Evolutionary conservation across 2,797 vertebrate species (phyloP), one percentile per base, ranked within the genome.

Genomic region (Anableps anableps): DNA sequence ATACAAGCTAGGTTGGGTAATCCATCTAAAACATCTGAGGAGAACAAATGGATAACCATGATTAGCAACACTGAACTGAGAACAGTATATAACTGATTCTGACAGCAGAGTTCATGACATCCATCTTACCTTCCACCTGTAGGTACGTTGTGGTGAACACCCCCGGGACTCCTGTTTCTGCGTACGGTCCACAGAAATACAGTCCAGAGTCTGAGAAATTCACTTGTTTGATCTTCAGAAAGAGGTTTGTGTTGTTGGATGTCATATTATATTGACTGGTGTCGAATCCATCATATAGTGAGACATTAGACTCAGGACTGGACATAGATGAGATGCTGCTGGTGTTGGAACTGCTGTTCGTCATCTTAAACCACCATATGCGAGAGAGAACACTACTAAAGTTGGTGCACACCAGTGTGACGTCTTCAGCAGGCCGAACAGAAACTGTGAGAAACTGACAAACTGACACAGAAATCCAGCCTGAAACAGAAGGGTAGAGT

Each of bases 361-460:
- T 2, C 26, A 80, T 17, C 71, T 70, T 84, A 58, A 80, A 92
- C 89, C 89, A 92, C 50, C n/a, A 51, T 2, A 75, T 29, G 38
- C 60, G 9, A 68, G 71, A 43, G 0, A 0, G 0, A 3, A 6
- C 0, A 11, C 0, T 55, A 23, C 82, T 76, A 0, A 74, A 51
- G 60, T 84, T 87, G 36, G 50, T 19, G 75, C 85, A 88, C 10
- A 31, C 26, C 74, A 91, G 38, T 16, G 74, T 86, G 45, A 83
- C 82, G 16, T 84, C 70, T 58, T 72, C n/a, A 80, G 77, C 77
- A n/a, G 55, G 31, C 0, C 60, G 41, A 23, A 76, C 81, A 31
- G 29, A 29, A 43, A 81, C 17, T 38, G 16, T 11, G n/a, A 60
- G 6, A 83, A 60, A 66, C 51, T 80, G 1, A 7, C 72, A 58